Conservation (phyloP, 2,113 vertebrate genomes). For the Bolborhynchus lineola region DNA sequence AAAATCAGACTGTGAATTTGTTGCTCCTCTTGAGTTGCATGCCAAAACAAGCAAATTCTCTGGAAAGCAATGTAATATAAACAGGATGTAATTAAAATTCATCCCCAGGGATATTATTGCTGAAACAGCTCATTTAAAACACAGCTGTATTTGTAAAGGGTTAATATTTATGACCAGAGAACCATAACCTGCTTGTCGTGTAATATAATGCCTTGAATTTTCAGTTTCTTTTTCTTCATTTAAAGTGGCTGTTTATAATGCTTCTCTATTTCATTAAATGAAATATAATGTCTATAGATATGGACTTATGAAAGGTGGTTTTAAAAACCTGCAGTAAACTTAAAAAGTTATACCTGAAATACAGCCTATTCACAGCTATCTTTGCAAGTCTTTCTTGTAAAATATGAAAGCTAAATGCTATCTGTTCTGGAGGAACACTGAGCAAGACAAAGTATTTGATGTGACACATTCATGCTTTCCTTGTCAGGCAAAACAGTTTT, state of each 20-base stretch:
- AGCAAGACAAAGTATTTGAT: slow-evolving; percentile 49
- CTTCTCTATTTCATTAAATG: neutral
- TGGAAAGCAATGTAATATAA: neutral
- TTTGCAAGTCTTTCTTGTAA: neutral
- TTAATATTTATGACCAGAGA: neutral
- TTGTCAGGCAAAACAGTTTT: slow-evolving; percentile 57
- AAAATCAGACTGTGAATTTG: neutral
- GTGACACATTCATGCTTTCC: slow-evolving; percentile 58
- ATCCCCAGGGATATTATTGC: neutral
- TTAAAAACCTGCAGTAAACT: neutral
- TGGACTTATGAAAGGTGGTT: neutral
- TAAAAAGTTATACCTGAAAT: neutral
- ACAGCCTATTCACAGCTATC: neutral
- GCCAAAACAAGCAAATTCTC: neutral
- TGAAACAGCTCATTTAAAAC: neutral
- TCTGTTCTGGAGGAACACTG: slow-evolving; percentile 10
- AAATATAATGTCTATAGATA: neutral
- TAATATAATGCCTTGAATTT: neutral
- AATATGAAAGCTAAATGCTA: slow-evolving; percentile 24
- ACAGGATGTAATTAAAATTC: neutral
- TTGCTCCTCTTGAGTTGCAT: accelerated
- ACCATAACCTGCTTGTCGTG: neutral
- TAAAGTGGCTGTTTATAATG: neutral
- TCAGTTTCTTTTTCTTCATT: neutral
- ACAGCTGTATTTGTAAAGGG: neutral